Evolutionary conservation across 92 coral and sea anemone species (phyloP), one percentile per base, ranked within the genome.

Genomic region (Chrysogorgia sp.): DNA sequence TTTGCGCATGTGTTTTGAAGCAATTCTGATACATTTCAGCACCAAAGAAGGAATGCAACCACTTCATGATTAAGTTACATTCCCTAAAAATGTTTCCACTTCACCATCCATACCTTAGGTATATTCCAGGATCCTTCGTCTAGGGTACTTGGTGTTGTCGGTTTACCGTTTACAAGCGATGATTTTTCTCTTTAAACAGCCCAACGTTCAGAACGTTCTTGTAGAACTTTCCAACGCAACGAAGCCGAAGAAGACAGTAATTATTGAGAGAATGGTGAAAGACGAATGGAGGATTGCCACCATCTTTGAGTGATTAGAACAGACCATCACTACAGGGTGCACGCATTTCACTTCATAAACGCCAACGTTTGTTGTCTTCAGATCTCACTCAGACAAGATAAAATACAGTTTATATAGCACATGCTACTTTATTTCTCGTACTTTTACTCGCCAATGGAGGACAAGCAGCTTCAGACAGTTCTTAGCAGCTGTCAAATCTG

Each of bases 221-320:
- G 10, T 43, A 9, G 50, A 43, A 17, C 9, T 8, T 43, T 9
- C 50, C 9, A 43, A 43, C 17, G 50, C 50, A 17, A 43, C 5
- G 59, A 52, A 20, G 26, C 59, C 17, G 59, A 52, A 52, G 59
- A 52, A 52, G 17, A 20, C 59, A 17, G 17, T 52, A 23, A 57
- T 3, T 72, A 65, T 55, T 40, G 65, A 72, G 79, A 28, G 62
- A 37, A 31, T 52, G 79, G 15, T 72, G 79, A 72, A 31, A 53
- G 79, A 72, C 79, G 65, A 55, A 55, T 49, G 34, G 63, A 29
- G n/a, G 3, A 69, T 47, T 21, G 76, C 59, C 76, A 58, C 48
- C 79, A 53, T 19, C 59, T 72, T 43, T 72, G 79, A 72, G 79
- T 72, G 79, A 72, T 72, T 72, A 55, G 33, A 72, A 53, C 79